These are phyloP conservation scores for Nothocercus nigrocapillus DNA, from an alignment of 2,113 vertebrate genomes.

Conservation along the genomic window DNA sequence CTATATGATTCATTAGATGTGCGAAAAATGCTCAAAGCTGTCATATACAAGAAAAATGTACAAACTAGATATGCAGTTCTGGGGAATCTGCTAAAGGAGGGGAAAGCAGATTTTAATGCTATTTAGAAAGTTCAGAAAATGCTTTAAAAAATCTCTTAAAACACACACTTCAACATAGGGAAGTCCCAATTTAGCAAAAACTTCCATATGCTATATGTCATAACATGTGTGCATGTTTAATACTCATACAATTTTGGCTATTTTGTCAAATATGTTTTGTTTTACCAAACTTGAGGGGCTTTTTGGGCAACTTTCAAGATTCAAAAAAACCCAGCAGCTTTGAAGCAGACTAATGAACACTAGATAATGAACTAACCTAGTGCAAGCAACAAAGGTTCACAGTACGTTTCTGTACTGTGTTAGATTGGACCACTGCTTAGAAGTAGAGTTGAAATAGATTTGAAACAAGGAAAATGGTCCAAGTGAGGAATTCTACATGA, in stretches of 20 bases:
- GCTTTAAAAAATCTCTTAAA: neutral
- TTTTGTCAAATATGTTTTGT: neutral
- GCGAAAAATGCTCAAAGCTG: conserved; percentile 17
- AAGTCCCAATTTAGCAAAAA: neutral
- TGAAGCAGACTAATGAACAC: neutral
- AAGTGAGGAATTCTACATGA: neutral
- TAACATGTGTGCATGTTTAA: neutral
- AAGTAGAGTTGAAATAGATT: neutral
- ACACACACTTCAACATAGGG: neutral
- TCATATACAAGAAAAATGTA: conserved; percentile 25
- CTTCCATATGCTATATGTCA: neutral
- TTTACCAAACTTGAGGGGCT: neutral
- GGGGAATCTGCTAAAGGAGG: neutral
- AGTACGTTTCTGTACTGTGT: neutral
- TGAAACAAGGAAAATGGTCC: neutral
- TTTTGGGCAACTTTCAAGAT: neutral
- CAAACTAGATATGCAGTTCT: neutral
- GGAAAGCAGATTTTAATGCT: neutral
- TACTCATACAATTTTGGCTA: neutral
- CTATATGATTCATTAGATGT: conserved; percentile 35
- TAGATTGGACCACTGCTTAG: neutral
- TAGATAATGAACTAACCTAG: neutral
- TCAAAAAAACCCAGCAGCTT: neutral
- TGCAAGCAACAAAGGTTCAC: neutral
- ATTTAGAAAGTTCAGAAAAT: neutral